A percentile compares a stretch with the other conserved stretches of the same genome.
Evolutionary conservation across 1,140 invertebrate species (phyloP).

Genomic region (Aphaenogaster ashmeadi): DNA sequence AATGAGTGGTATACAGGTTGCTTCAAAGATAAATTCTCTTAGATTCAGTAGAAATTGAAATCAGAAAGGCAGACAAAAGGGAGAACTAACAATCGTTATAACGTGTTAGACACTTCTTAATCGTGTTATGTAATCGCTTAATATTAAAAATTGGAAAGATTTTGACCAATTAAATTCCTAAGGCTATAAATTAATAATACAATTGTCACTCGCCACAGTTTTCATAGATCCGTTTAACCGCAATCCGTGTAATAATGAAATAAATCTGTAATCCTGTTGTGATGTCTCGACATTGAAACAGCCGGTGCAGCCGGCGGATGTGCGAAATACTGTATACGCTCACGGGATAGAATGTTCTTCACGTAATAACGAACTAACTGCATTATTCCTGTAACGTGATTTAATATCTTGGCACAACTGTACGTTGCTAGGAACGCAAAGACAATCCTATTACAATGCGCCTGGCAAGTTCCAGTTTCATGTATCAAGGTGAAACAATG

Average conservation of each 20-base stretch:
- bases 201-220: neutral
- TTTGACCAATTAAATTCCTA: neutral
- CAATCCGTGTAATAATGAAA: slow-evolving; percentile 33
- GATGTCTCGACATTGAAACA: slow-evolving; percentile 53
- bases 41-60: neutral
- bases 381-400: slow-evolving; percentile 65
- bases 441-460: slow-evolving; percentile 64
- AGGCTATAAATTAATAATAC: neutral
- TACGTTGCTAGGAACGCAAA: slow-evolving; percentile 60
- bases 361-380: slow-evolving; percentile 64
- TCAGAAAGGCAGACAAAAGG: too few species aligned
- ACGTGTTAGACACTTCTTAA: neutral
- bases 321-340: slow-evolving; percentile 34
- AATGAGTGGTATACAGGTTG: neutral
- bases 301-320: slow-evolving; percentile 14
- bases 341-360: slow-evolving; percentile 55
- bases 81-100: neutral
- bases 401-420: slow-evolving; percentile 65
- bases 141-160: neutral
- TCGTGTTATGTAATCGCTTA: neutral
- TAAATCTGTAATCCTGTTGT: slow-evolving; percentile 24
- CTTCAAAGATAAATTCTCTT: slow-evolving; percentile 7
- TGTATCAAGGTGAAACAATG: slow-evolving; percentile 63
- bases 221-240: slow-evolving; percentile 17
- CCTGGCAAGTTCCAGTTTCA: slow-evolving; percentile 63